Evolutionary conservation across 2,888 invertebrate species (phyloP).

Genomic region (Tachina fera): DNA sequence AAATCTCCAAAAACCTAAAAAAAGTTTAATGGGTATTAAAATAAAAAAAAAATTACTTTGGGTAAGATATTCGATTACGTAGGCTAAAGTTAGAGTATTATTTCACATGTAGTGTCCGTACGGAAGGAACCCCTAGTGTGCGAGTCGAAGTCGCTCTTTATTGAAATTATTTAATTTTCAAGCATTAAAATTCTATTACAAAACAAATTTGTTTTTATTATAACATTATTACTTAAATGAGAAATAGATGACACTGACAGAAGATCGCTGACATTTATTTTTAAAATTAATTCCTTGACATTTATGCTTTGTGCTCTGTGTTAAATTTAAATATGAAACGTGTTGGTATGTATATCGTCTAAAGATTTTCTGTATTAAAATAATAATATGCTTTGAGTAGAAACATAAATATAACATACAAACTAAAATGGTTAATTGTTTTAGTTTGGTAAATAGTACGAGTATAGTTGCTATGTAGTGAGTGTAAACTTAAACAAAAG

Average conservation of each 20-base stretch:
- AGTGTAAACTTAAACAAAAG: constrained; percentile 50
- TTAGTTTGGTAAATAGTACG: constrained; percentile 53
- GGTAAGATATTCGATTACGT: too few relatives aligned
- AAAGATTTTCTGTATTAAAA: not conserved
- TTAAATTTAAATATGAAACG: not conserved
- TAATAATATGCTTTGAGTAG: constrained; percentile 20
- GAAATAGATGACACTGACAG: not conserved
- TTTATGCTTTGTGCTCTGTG: not conserved
- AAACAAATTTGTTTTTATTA: not conserved
- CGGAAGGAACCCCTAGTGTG: too few relatives aligned
- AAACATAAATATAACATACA: constrained; percentile 2
- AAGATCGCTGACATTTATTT: not conserved
- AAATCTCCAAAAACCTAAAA: too few relatives aligned
- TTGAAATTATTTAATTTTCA: too few relatives aligned
- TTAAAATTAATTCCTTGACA: constrained; percentile 12
- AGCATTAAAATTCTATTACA: too few relatives aligned
- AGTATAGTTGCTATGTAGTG: constrained; percentile 14
- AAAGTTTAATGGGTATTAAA: too few relatives aligned
- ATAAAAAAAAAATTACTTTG: too few relatives aligned
- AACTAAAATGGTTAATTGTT: constrained; percentile 58
- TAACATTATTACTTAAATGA: not conserved
- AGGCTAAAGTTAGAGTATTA: too few relatives aligned
- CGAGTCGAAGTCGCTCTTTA: too few relatives aligned
- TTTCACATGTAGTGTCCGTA: too few relatives aligned
- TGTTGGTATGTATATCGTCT: not conserved